Evolutionary conservation across 2,797 vertebrate species (phyloP).

Genomic region (Typhlichthys subterraneus): DNA sequence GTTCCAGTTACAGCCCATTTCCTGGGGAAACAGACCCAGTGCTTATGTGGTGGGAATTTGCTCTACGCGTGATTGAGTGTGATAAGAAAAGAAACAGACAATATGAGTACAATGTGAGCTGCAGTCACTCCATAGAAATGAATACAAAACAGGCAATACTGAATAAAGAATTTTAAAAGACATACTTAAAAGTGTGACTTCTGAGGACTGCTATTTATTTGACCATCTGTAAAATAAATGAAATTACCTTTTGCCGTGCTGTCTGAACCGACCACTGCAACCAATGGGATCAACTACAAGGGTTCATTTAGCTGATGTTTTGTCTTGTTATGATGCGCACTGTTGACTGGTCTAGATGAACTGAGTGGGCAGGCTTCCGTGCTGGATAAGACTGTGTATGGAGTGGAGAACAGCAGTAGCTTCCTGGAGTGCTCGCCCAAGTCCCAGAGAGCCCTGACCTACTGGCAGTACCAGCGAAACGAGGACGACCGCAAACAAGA

Average conservation of each 20-base stretch:
- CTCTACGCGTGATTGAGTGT: conserved; percentile 35
- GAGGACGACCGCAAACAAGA: conserved; percentile 89
- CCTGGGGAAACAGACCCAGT: conserved; percentile 10
- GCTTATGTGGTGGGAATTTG: conserved; percentile 11
- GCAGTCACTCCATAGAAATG: conserved; percentile 3
- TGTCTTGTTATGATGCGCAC: conserved; percentile 1
- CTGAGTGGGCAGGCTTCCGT: conserved; percentile 79
- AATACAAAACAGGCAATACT: conserved; percentile 4
- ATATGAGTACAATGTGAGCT: conserved; percentile 28
- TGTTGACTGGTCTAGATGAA: conserved; percentile 76
- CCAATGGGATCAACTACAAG: neutral
- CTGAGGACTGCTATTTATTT: neutral
- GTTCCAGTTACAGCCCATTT: conserved; percentile 22
- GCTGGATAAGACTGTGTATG: conserved; percentile 91
- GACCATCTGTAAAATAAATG: neutral
- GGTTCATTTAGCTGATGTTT: neutral
- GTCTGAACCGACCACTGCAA: neutral
- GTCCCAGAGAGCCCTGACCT: conserved; percentile 90
- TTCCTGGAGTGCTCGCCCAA: conserved; percentile 97
- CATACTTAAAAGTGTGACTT: neutral
- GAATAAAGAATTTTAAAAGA: neutral
- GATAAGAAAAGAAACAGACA: conserved; percentile 38
- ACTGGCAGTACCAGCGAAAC: conserved; percentile 92
- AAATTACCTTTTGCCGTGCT: conserved; percentile 4
- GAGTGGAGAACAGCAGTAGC: conserved; percentile 97